A percentile compares a stretch with the other conserved stretches of the same genome.
These are phyloP conservation scores for Nomada fucata DNA, from an alignment of 2,888 invertebrate species.

Conservation along the genomic window DNA sequence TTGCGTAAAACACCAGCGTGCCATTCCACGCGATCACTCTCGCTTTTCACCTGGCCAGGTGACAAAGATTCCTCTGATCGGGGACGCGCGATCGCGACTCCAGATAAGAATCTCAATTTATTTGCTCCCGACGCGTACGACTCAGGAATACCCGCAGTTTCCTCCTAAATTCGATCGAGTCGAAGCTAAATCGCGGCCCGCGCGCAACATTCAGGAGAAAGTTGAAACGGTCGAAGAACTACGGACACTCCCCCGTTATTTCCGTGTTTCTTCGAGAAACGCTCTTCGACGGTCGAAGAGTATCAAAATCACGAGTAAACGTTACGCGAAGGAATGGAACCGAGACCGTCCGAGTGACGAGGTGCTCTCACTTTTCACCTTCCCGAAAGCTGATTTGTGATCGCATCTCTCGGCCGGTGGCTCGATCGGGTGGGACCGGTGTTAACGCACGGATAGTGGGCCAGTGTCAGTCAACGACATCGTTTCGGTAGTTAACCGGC, in stretches of 20 bases:
- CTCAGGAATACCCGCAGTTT: background rate
- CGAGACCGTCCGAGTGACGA: background rate
- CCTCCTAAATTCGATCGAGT: background rate
- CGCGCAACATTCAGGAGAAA: slow-evolving; percentile 16
- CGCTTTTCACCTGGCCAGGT: slow-evolving; percentile 71
- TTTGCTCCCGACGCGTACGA: background rate
- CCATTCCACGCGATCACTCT: slow-evolving; percentile 57
- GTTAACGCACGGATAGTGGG: slow-evolving; percentile 79
- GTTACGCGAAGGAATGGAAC: background rate
- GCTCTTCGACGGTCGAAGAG: background rate
- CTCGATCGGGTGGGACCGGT: slow-evolving; percentile 65
- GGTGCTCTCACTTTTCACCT: slow-evolving; percentile 76
- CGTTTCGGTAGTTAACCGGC: slow-evolving; percentile 60
- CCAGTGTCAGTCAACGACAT: slow-evolving; percentile 80
- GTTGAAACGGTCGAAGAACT: slow-evolving; percentile 34
- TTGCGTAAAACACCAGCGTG: slow-evolving; percentile 39
- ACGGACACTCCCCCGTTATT: slow-evolving; percentile 11
- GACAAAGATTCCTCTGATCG: slow-evolving; percentile 56
- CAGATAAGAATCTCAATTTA: background rate
- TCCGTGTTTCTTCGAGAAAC: slow-evolving; percentile 12
- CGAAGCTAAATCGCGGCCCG: slow-evolving; percentile 2
- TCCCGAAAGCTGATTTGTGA: slow-evolving; percentile 38
- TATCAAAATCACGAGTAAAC: background rate
- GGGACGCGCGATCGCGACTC: slow-evolving; percentile 27
- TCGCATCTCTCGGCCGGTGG: slow-evolving; percentile 16